Percentiles rank a stretch among this genome's conserved stretches.
Conservation (phyloP, 2,113 vertebrate genomes). For the Pedionomus torquatus region DNA sequence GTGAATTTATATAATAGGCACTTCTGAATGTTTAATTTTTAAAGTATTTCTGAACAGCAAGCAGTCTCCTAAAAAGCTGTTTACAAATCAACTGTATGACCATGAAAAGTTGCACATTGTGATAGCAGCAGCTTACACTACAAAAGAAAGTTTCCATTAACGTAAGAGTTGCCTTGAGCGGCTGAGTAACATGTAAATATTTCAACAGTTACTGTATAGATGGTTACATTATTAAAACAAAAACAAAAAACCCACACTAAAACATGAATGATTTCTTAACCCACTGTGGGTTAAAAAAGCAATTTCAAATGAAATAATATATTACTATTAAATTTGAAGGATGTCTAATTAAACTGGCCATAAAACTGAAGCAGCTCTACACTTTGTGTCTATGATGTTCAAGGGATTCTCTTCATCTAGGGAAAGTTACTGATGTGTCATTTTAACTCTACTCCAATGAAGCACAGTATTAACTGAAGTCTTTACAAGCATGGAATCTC, state of each 20-base stretch:
- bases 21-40: neutral
- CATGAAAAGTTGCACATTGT: neutral
- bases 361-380: neutral
- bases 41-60: neutral
- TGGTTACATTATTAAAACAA: neutral
- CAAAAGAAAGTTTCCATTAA: neutral
- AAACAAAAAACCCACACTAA: no score
- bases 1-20: neutral
- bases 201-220: neutral
- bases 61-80: neutral
- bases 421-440: neutral
- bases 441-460: neutral
- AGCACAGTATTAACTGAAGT: neutral
- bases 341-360: neutral
- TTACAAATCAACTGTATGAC: neutral
- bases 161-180: neutral
- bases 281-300: neutral
- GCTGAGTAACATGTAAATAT: neutral
- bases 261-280: neutral
- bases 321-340: neutral
- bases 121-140: neutral
- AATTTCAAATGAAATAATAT: neutral
- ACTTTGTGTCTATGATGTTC: neutral
- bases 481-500: neutral
- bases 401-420: neutral